Percentiles rank a stretch among this genome's conserved stretches.
phyloP scores from a whole-genome alignment of 2,888 invertebrate genomes.

The Chrysopilus asiliformis region DNA sequence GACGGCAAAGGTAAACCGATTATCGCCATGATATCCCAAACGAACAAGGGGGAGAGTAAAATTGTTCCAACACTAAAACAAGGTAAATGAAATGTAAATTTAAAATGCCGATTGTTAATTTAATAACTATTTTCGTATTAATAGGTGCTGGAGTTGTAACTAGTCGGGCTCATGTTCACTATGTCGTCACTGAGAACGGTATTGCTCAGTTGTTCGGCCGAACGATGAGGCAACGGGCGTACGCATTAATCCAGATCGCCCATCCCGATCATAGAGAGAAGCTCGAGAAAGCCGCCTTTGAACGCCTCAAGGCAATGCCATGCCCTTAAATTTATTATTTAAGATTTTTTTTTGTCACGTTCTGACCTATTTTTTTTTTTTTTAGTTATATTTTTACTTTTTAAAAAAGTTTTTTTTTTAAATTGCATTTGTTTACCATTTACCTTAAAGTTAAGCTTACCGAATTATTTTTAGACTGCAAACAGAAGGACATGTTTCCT shows the following conservation, averaged over 20 bases:
- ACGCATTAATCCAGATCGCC: slow-evolving; percentile 76
- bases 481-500: too few species aligned
- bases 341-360: too few species aligned
- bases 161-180: slow-evolving; percentile 81
- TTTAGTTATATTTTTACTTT: too few species aligned
- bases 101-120: background rate
- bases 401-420: too few species aligned
- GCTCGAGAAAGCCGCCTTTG: slow-evolving; percentile 78
- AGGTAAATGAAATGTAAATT: slow-evolving; percentile 41
- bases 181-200: slow-evolving; percentile 86
- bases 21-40: slow-evolving; percentile 72
- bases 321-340: slow-evolving; percentile 15
- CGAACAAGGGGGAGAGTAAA: slow-evolving; percentile 68
- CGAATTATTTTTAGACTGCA: too few species aligned
- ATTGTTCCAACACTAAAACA: slow-evolving; percentile 68
- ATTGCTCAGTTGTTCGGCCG: slow-evolving; percentile 84
- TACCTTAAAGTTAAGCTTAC: too few species aligned
- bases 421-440: too few species aligned
- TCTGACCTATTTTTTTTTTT: too few species aligned
- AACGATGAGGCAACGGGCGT: slow-evolving; percentile 74
- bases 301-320: slow-evolving; percentile 68
- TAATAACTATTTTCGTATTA: slow-evolving; percentile 14
- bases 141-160: slow-evolving; percentile 90
- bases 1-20: slow-evolving; percentile 87
- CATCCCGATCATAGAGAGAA: slow-evolving; percentile 76